Evolutionary conservation across 1,140 invertebrate species (phyloP).

Genomic region (Agrilus planipennis): DNA sequence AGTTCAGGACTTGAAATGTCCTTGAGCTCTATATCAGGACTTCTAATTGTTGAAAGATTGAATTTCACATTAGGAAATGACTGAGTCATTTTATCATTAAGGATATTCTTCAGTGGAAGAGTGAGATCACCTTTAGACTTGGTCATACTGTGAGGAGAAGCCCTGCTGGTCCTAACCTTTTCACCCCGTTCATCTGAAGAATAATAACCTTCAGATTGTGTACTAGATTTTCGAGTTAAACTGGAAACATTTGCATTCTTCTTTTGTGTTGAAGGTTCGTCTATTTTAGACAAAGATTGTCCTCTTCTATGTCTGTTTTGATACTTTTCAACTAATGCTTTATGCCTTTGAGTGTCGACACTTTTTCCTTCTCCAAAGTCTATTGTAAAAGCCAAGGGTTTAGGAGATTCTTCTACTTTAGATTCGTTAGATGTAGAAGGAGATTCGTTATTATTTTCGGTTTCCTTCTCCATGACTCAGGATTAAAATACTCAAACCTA

Average conservation of each 20-base stretch:
- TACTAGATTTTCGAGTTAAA: conserved; percentile 44
- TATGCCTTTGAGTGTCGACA: conserved; percentile 46
- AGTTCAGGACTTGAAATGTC: conserved; percentile 47
- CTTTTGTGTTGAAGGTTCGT: conserved; percentile 14
- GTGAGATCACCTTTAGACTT: conserved; percentile 35
- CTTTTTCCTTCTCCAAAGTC: conserved; percentile 52
- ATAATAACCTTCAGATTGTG: conserved; percentile 57
- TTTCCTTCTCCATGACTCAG: conserved; percentile 24
- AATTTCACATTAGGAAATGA: conserved; percentile 25
- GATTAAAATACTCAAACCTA: conserved; percentile 12
- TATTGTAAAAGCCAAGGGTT: conserved; percentile 50
- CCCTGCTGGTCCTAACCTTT: conserved; percentile 17
- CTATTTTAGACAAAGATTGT: conserved; percentile 53
- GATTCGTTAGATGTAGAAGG: conserved; percentile 3
- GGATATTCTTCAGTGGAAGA: conserved; percentile 38
- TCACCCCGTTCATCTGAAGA: conserved; percentile 46
- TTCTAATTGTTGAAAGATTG: conserved; percentile 24
- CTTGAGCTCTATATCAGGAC: conserved; percentile 38
- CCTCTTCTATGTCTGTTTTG: conserved; percentile 54
- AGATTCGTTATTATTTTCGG: conserved; percentile 7
- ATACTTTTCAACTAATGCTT: conserved; percentile 55
- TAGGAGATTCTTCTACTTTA: conserved; percentile 26
- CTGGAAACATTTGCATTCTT: conserved; percentile 33
- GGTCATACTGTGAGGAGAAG: conserved; percentile 26
- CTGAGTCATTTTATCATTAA: conserved; percentile 35